Evolutionary conservation across 2,113 vertebrate species (phyloP), one percentile per base, ranked within the genome.

Genomic region (Sphaerodactylus townsendi): DNA sequence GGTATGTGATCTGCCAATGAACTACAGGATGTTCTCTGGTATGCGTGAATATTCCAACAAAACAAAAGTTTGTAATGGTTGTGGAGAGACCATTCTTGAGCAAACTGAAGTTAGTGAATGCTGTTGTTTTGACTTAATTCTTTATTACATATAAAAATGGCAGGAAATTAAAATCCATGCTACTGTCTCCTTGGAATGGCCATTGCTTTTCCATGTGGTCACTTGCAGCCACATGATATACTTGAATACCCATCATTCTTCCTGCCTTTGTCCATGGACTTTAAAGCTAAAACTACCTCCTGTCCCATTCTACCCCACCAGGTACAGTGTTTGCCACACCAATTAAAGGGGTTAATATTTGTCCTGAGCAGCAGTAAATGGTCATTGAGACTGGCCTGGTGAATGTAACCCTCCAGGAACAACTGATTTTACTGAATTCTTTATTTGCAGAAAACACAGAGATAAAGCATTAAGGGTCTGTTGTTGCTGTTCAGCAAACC

Each of bases 381-480:
- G 25, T 72, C 75, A 84, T 48, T 65, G 53, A 85, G 76, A 53
- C 39, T 79, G 53, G 89, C 69, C 79, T 87, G 62, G 39, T 84
- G 84, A 89, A 85, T 44, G 92, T 89, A 72, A 92, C 87, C 91
- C 62, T 75, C 83, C 68, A 25, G 23, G 73, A 84, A 92, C 64
- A 35, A 44, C 56, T 86, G 89, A 78, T 83, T 87, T 91, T 89
- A 96, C 91, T 94, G 93, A 93, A 93, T 95, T 88, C 83, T 94
- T 96, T 96, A 96, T 96, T 96, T 96, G 96, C 95, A 96, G 93
- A 96, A 96, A 96, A 95, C 95, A 96, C 95, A 95, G 90, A 95
- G 93, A 92, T 93, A 94, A 95, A 95, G 95, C 93, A 95, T 95
- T 91, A 88, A 92, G 39, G 39, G 85, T 89, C 91, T 83, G 85